Evolutionary conservation across 2,888 invertebrate species (phyloP), one percentile per base, ranked within the genome.

Genomic region (Brachyopa scutellaris): DNA sequence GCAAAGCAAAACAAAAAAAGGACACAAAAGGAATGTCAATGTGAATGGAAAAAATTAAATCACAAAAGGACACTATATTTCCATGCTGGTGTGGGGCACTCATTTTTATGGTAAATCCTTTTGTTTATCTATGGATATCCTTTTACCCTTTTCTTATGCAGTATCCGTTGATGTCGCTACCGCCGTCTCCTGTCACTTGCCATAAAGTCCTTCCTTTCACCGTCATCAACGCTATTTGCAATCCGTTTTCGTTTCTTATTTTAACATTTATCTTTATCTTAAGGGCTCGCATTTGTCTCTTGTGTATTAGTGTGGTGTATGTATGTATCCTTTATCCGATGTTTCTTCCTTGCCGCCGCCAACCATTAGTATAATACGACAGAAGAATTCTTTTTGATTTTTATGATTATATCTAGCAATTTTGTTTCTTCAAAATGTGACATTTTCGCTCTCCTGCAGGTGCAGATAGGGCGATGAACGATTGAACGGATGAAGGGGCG

Each of bases 301-400:
- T 11, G n/a, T 31, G 11, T 51, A 19, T 19, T 21, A 4, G 42
- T 42, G 49, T 36, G 33, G 17, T n/a, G 51, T 29, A 21, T 11
- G 31, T 11, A 21, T 13, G 1, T 38, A 31, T 64, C 53, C 45
- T 42, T 69, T 64, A 80, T 69, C 76, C 19, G 5, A 17, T 15
- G 49, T 45, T 45, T 55, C 38, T n/a, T 7, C 40, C 8, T 17
- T 26, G 9, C 40, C 26, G 45, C 38, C 49, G 57, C 61, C 49
- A 21, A 42, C 42, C 74, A 70, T 80, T 80, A 80, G 64, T 74
- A 80, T 80, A 80, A 74, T 74, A 74, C 74, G 69, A 80, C 80
- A 74, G 53, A 55, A 53, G 33, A 74, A 67, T 74, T 74, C 73
- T 57, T 79, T 80, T 74, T 80, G 74, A 80, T 80, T 80, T 82